Evolutionary conservation across 1,140 invertebrate genomes (phyloP).

Genomic region (Neodiprion pinetum): DNA sequence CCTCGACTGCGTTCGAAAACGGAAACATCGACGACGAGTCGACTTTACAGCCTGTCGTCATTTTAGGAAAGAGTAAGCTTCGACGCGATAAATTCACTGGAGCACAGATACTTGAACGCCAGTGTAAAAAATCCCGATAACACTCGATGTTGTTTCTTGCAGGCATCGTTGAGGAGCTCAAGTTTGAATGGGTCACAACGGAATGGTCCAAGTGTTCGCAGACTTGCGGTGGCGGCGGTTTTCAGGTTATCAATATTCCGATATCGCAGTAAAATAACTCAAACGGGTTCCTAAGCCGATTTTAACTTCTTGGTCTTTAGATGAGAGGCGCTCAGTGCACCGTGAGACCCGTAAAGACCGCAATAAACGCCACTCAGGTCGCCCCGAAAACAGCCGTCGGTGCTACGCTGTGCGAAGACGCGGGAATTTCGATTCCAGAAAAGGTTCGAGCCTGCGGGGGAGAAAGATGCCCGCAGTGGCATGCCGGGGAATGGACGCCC

Average conservation of each 20-base stretch:
- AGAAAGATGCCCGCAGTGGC: slow-evolving; percentile 77
- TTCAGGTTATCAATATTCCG: slow-evolving; percentile 56
- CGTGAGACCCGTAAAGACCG: slow-evolving; percentile 55
- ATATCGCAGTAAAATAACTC: slow-evolving; percentile 12
- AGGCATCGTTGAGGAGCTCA: slow-evolving; percentile 62
- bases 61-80: slow-evolving; percentile 22
- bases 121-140: slow-evolving; percentile 30
- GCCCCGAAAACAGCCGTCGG: slow-evolving; percentile 64
- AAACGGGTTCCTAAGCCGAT: slow-evolving; percentile 20
- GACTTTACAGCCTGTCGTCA: not conserved
- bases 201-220: slow-evolving; percentile 88
- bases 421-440: slow-evolving; percentile 69
- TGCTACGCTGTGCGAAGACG: slow-evolving; percentile 73
- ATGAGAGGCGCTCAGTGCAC: slow-evolving; percentile 77
- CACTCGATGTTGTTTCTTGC: slow-evolving; percentile 25
- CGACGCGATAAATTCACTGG: slow-evolving; percentile 24
- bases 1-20: not conserved
- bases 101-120: slow-evolving; percentile 13
- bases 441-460: slow-evolving; percentile 74
- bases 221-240: slow-evolving; percentile 82
- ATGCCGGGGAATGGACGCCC: slow-evolving; percentile 72
- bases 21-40: not conserved
- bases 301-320: slow-evolving; percentile 54
- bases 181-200: slow-evolving; percentile 81
- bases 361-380: slow-evolving; percentile 38